These are phyloP conservation scores for Odontomachus brunneus DNA, from an alignment of 1,140 invertebrate genomes.

Conservation along the genomic window DNA sequence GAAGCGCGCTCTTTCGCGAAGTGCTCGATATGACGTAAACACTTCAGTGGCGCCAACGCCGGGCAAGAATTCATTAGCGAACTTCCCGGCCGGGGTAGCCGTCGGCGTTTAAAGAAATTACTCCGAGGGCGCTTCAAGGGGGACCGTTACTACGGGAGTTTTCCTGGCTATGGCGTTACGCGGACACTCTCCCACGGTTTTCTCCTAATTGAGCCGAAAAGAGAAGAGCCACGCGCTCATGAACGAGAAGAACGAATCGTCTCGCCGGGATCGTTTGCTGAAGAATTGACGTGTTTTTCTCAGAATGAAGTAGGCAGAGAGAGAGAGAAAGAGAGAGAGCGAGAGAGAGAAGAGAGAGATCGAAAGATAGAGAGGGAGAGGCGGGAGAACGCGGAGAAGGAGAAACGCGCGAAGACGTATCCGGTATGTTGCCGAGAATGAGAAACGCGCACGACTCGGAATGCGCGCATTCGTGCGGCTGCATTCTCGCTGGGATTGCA, in stretches of 20 bases:
- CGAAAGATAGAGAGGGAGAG: too few species aligned
- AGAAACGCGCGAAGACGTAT: slow-evolving; percentile 5
- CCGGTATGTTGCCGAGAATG: slow-evolving; percentile 31
- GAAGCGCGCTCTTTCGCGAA: not conserved
- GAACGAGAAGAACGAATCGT: not conserved
- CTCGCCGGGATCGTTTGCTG: not conserved
- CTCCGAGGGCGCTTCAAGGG: not conserved
- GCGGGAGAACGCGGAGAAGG: too few species aligned
- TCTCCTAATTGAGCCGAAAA: not conserved
- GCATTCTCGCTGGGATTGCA: slow-evolving; percentile 7
- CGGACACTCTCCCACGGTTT: slow-evolving; percentile 1
- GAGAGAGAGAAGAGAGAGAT: not conserved
- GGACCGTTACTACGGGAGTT: slow-evolving; percentile 11
- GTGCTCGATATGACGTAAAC: slow-evolving; percentile 61
- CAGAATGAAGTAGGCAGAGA: not conserved
- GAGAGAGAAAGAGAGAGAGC: not conserved
- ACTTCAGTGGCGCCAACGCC: slow-evolving; percentile 43
- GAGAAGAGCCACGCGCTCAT: not conserved
- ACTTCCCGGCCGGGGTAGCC: slow-evolving; percentile 21
- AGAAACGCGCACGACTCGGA: slow-evolving; percentile 26
- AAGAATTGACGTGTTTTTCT: slow-evolving; percentile 25
- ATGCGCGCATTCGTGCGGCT: slow-evolving; percentile 2
- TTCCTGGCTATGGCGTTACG: not conserved
- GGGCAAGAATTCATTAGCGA: slow-evolving; percentile 66
- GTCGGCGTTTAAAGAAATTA: slow-evolving; percentile 52